phyloP scores from a whole-genome alignment of 2,888 invertebrate genomes.

The Pseudococcus longispinus region DNA sequence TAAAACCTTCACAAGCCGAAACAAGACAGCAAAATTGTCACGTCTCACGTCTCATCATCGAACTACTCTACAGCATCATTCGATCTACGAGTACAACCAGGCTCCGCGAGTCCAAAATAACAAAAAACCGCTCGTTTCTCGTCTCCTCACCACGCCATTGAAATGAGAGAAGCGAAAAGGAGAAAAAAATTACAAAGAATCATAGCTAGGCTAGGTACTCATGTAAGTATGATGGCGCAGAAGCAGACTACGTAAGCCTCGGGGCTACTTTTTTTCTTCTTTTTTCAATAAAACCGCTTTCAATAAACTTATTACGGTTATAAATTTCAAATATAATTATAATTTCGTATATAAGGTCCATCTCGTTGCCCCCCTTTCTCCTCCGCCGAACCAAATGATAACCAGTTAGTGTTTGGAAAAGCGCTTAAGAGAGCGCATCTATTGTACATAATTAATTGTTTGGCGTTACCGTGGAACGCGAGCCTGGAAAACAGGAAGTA shows the following conservation, averaged over 20 bases:
- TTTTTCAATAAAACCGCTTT: constrained; percentile 45
- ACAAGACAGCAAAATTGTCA: constrained; percentile 1
- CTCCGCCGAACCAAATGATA: not conserved
- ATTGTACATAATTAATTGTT: constrained; percentile 51
- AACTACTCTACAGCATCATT: not conserved
- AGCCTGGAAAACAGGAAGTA: constrained; percentile 53
- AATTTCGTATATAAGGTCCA: not conserved
- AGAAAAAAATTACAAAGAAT: constrained; percentile 36
- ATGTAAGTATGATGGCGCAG: not conserved
- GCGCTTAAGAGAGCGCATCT: constrained; percentile 52
- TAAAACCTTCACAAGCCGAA: not conserved
- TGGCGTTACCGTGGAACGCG: constrained; percentile 48
- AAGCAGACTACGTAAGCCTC: not conserved
- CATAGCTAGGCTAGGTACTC: too few species aligned
- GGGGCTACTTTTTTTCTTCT: not conserved
- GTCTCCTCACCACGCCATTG: constrained; percentile 2
- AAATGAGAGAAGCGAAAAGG: not conserved
- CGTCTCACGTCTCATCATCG: not conserved
- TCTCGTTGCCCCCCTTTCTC: not conserved
- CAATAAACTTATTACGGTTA: constrained; percentile 47
- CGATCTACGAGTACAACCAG: not conserved
- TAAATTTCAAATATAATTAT: constrained; percentile 54
- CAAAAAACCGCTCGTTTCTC: not conserved
- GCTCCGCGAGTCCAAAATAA: constrained; percentile 35
- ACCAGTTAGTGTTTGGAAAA: constrained; percentile 52